Evolutionary conservation across 2,113 vertebrate genomes (phyloP), one percentile per base, ranked within the genome.

Genomic region (Thunnus maccoyii): DNA sequence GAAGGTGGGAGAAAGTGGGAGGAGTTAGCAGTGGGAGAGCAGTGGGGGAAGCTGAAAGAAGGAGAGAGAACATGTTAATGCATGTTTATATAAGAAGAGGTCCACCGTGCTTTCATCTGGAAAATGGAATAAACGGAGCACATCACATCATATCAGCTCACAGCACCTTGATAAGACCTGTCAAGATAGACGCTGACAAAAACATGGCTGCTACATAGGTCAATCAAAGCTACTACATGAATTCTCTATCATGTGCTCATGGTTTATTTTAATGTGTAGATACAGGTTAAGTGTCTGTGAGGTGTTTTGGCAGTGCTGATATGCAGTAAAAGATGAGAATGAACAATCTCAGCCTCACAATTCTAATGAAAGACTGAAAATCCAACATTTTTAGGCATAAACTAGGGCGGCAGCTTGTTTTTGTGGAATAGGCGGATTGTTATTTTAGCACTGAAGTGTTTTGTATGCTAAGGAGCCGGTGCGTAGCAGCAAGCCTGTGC

Each of bases 101-200:
- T 82, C 77, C 62, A 16, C 52, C n/a, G 78, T 83, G 88, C 89
- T 90, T 91, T 91, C 84, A 88, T 90, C 88, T 85, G 83, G 84
- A 89, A 90, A 89, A 86, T 87, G 61, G 78, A 92, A 86, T 83
- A 89, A 89, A 90, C 13, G 52, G 61, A 76, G 80, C 72, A 70
- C 61, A 64, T 41, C 67, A 20, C 61, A 13, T 84, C 55, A 9
- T 61, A 84, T 89, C 77, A 88, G 56, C 79, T 12, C 58, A 8
- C 55, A 54, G 66, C 61, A 15, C 66, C 72, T 58, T 76, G 74
- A 91, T 86, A 78, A 82, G 78, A 73, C 32, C 71, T 58, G 72
- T 71, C 84, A 81, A 22, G 79, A 78, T 46, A 51, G 48, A 67
- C 71, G 61, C 52, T 55, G 71, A 84, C 60, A 84, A 41, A 76